Percentiles rank a stretch among this genome's conserved stretches.
phyloP scores from a whole-genome alignment of 2,888 invertebrate species.

The Ischnus inquisitorius region DNA sequence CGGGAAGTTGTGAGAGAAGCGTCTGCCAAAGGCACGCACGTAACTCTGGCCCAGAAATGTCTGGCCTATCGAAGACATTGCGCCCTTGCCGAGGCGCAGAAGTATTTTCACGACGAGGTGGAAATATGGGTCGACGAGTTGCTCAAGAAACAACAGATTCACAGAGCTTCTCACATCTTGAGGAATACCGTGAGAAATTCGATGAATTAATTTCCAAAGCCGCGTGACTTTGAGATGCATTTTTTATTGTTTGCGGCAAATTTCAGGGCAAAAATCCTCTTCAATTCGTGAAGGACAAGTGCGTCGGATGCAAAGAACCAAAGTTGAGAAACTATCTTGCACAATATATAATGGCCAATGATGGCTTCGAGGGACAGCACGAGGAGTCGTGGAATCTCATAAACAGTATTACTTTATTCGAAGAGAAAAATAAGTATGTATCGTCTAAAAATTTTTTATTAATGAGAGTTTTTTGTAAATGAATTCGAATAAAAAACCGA shows the following conservation, averaged over 20 bases:
- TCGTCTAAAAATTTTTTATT: conserved; percentile 7
- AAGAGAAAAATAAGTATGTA: conserved; percentile 77
- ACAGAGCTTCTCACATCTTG: conserved; percentile 89
- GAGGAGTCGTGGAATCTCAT: conserved; percentile 85
- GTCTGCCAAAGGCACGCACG: conserved; percentile 89
- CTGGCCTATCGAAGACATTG: conserved; percentile 87
- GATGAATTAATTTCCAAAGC: not conserved
- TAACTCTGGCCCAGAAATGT: conserved; percentile 88
- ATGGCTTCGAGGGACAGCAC: conserved; percentile 81
- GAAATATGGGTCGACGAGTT: conserved; percentile 89
- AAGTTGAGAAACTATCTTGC: conserved; percentile 89
- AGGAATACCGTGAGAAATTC: conserved; percentile 86
- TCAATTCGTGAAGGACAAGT: conserved; percentile 87
- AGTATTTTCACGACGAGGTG: conserved; percentile 86
- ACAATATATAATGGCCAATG: conserved; percentile 88
- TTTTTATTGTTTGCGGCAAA: not conserved
- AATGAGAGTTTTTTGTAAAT: not conserved
- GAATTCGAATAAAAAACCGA: too few species aligned
- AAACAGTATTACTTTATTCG: conserved; percentile 79
- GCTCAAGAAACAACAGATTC: conserved; percentile 88
- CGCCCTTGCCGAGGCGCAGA: conserved; percentile 86
- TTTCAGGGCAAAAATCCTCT: conserved; percentile 86
- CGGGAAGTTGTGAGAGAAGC: conserved; percentile 90
- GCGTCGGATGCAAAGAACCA: conserved; percentile 87
- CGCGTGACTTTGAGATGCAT: not conserved